Base-by-base conservation (phyloP, 2,113 vertebrate species). In the Blennius ocellaris region DNA sequence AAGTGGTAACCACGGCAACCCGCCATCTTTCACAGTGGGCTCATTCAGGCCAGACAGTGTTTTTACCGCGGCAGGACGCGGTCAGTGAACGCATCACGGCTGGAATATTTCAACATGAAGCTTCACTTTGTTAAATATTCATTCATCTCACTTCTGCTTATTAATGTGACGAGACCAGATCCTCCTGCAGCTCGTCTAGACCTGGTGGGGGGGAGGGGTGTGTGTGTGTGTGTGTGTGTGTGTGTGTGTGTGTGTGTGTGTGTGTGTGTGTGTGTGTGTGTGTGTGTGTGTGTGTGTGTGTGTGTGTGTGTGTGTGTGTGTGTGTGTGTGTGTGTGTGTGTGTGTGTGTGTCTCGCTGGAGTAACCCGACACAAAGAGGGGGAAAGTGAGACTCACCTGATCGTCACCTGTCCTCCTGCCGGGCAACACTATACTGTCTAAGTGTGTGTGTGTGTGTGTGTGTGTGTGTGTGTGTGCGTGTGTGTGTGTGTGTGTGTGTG, bases 1-100 rank as follows among this genome's bases (percentile, higher is more conserved):
- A 99, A 98, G 92, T 99, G 98, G 98, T 99, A 93, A 90, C 53
- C 56, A 1, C 0, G 38, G 9, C 65, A 61, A 70, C 45, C 21
- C 4, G 21, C 21, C 21, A 4, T 30, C 21, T 30, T 30, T 30
- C 21, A 30, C 21, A 30, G 21, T 30, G 21, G 2, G 21, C 21
- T 30, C 21, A 30, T 30, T 30, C 21, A 30, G 21, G 21, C 21
- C 21, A 30, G 4, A n/a, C n/a, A n/a, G n/a, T n/a, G n/a, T n/a
- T n/a, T n/a, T n/a, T n/a, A n/a, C n/a, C n/a, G n/a, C n/a, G n/a
- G n/a, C n/a, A n/a, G n/a, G n/a, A n/a, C n/a, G 21, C 21, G 4
- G 21, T 4, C 21, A 30, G 21, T 30, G 21, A 30, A 30, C 21
- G 21, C 21, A 30, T 30, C 21, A 30, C 21, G 4, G 21, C 21